Evolutionary conservation across 2,113 vertebrate species (phyloP).

Genomic region (Nesoenas mayeri): DNA sequence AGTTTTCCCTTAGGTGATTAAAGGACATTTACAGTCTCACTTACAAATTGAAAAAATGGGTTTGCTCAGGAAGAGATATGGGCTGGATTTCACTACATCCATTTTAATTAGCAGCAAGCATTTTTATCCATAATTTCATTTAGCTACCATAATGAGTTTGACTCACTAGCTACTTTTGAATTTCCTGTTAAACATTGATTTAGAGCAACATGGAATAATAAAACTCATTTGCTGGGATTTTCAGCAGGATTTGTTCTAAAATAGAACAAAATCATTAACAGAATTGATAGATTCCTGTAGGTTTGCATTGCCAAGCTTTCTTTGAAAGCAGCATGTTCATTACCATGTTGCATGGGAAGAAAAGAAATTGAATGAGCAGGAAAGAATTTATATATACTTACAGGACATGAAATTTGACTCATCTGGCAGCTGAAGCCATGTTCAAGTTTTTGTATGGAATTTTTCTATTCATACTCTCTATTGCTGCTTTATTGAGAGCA

Average conservation of each 20-base stretch:
- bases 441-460: background rate
- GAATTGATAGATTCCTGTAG: background rate
- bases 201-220: background rate
- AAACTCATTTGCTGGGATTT: background rate
- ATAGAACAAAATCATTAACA: background rate
- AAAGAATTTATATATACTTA: constrained; percentile 20
- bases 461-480: background rate
- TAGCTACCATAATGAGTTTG: background rate
- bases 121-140: background rate
- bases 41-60: background rate
- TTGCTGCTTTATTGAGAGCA: constrained; percentile 15
- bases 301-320: background rate
- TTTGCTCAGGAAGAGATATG: background rate
- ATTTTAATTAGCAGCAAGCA: background rate
- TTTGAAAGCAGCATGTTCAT: background rate
- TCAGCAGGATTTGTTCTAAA: background rate
- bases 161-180: background rate
- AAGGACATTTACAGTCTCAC: background rate
- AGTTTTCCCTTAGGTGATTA: background rate
- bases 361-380: background rate
- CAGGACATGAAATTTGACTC: constrained; percentile 7
- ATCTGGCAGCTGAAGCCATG: background rate
- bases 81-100: background rate
- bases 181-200: background rate
- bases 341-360: background rate